phyloP scores from a whole-genome alignment of 2,888 invertebrate species.

The Gari tellinella region DNA sequence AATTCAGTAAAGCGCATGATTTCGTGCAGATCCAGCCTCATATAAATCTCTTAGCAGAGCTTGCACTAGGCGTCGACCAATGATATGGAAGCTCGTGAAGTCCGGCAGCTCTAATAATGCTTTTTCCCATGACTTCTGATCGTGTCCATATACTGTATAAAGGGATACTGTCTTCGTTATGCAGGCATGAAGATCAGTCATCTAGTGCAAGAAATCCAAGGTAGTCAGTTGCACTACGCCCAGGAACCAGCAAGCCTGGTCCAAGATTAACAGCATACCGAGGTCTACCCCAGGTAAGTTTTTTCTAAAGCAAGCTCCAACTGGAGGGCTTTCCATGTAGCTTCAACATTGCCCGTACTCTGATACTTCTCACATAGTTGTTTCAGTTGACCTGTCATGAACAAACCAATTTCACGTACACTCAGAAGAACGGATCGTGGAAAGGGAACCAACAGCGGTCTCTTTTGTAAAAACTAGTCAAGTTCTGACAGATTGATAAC shows the following conservation, averaged over 20 bases:
- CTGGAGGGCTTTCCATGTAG: slow-evolving; percentile 20
- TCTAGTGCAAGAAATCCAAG: slow-evolving; percentile 17
- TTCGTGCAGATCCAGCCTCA: slow-evolving; percentile 7
- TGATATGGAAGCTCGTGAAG: neutral
- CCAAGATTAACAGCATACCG: slow-evolving; percentile 14
- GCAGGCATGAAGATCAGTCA: slow-evolving; percentile 13
- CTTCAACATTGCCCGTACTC: slow-evolving; percentile 21
- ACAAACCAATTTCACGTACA: slow-evolving; percentile 20
- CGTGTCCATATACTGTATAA: neutral
- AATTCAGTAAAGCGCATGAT: neutral
- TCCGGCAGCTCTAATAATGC: neutral
- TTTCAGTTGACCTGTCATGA: slow-evolving; percentile 11
- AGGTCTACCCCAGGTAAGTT: neutral
- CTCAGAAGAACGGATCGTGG: slow-evolving; percentile 2
- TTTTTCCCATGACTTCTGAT: neutral
- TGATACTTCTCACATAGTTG: slow-evolving; percentile 10
- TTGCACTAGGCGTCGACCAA: slow-evolving; percentile 7
- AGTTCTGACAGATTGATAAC: slow-evolving; percentile 14
- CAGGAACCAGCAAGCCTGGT: slow-evolving; percentile 2
- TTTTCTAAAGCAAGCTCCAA: slow-evolving; percentile 21
- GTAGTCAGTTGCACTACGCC: slow-evolving; percentile 3
- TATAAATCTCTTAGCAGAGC: slow-evolving; percentile 24
- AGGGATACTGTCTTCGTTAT: slow-evolving; percentile 4
- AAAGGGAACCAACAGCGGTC: slow-evolving; percentile 27
- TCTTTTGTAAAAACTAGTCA: slow-evolving; percentile 8